A percentile compares a stretch with the other conserved stretches of the same genome.
These are phyloP conservation scores for Pelodytes ibericus DNA, from an alignment of 2,797 vertebrate genomes.

Conservation along the genomic window DNA sequence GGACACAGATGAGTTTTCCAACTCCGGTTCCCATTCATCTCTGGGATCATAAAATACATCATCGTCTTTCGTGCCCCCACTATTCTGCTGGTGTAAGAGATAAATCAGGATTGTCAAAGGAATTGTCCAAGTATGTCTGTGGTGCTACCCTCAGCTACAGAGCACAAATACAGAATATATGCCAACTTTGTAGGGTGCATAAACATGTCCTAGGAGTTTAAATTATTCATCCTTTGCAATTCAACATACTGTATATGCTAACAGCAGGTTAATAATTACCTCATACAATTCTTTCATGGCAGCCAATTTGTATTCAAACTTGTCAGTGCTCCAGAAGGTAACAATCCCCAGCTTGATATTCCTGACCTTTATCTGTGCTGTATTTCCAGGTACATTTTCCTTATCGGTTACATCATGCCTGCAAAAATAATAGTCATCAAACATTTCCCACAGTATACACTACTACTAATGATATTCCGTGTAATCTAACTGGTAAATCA, in stretches of 20 bases:
- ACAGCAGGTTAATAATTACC: slow-evolving; percentile 68
- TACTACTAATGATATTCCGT: no score
- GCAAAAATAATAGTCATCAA: slow-evolving; percentile 25
- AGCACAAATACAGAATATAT: no score
- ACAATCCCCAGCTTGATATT: slow-evolving; percentile 87
- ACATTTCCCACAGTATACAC: background rate
- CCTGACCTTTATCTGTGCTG: slow-evolving; percentile 82
- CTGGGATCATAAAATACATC: slow-evolving; percentile 90
- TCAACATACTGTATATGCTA: background rate
- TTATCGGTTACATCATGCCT: slow-evolving; percentile 79
- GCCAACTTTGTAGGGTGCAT: no score
- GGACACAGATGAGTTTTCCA: slow-evolving; percentile 77
- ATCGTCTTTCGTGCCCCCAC: slow-evolving; percentile 75
- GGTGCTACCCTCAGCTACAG: no score
- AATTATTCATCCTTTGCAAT: background rate
- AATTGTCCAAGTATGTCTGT: no score
- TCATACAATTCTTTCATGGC: slow-evolving; percentile 90
- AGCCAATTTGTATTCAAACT: slow-evolving; percentile 91
- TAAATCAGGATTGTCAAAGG: slow-evolving; percentile 1
- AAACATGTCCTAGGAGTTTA: no score
- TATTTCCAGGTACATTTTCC: slow-evolving; percentile 60
- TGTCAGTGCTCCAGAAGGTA: slow-evolving; percentile 91
- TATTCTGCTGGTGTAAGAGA: slow-evolving; percentile 71
- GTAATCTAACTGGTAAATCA: no score
- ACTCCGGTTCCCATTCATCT: slow-evolving; percentile 95